phyloP scores from a whole-genome alignment of 2,113 vertebrate species.

The Oreotragus oreotragus region DNA sequence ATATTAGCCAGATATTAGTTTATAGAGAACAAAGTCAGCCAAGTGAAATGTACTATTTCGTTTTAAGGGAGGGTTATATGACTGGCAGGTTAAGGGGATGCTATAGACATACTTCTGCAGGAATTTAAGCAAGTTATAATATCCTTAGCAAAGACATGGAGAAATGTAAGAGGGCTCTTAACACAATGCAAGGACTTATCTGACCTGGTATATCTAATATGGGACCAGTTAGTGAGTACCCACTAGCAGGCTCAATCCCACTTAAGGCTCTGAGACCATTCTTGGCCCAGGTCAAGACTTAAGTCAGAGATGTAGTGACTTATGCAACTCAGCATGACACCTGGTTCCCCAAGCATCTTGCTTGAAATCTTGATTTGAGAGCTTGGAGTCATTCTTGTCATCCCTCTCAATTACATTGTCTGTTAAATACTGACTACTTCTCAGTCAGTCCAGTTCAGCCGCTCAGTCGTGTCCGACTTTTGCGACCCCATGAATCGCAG shows the following conservation, averaged over 20 bases:
- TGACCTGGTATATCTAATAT: neutral
- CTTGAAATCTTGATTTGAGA: neutral
- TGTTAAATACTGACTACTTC: neutral
- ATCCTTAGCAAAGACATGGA: neutral
- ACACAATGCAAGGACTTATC: neutral
- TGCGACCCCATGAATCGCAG: too few relatives aligned
- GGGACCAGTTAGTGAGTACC: slow-evolving; percentile 12
- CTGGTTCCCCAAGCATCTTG: neutral
- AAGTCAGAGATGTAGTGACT: neutral
- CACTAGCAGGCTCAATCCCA: neutral
- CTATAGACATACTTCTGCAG: neutral
- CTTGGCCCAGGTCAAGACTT: neutral
- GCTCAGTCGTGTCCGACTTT: too few relatives aligned
- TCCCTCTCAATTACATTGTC: neutral
- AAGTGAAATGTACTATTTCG: neutral
- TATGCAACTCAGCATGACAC: neutral
- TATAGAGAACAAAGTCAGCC: neutral
- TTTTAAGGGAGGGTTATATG: neutral
- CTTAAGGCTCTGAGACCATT: neutral
- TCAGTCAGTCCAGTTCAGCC: too few relatives aligned
- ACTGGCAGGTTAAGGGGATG: neutral
- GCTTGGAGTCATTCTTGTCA: neutral
- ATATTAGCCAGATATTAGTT: neutral
- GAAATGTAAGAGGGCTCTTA: neutral
- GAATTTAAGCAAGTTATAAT: neutral